Percentiles rank a stretch among this genome's conserved stretches.
These are phyloP conservation scores for Motacilla alba DNA, from an alignment of 2,113 vertebrate species.

Conservation along the genomic window DNA sequence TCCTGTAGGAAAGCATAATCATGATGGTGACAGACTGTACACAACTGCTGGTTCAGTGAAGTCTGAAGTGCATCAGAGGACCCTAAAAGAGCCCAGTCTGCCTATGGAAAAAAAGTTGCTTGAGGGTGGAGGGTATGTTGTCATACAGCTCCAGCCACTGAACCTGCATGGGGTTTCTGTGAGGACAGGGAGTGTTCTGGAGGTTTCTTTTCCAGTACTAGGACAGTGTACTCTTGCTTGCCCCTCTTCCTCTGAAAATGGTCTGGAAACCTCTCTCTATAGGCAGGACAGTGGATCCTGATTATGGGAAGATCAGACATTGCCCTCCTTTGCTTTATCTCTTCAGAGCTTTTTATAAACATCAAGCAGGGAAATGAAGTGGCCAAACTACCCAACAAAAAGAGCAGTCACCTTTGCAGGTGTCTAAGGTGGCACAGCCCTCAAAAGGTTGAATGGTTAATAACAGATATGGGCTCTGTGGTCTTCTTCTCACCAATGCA, in stretches of 20 bases:
- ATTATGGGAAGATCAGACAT: neutral
- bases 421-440: neutral
- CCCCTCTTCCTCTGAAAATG: neutral
- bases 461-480: neutral
- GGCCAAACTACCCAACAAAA: neutral
- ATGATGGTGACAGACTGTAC: rapidly evolving
- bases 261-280: neutral
- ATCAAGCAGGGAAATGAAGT: neutral
- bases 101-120: neutral
- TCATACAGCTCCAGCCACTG: neutral
- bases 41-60: neutral
- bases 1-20: neutral
- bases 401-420: neutral
- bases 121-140: neutral
- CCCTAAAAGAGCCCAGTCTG: neutral
- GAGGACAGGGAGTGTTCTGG: neutral
- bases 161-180: rapidly evolving
- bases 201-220: neutral
- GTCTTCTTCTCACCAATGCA: neutral
- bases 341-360: neutral
- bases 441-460: neutral
- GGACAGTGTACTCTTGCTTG: neutral
- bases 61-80: neutral
- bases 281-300: rapidly evolving
- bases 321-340: neutral